Conservation (phyloP, 2,797 vertebrate species). For the Typhlichthys eigenmanni region DNA sequence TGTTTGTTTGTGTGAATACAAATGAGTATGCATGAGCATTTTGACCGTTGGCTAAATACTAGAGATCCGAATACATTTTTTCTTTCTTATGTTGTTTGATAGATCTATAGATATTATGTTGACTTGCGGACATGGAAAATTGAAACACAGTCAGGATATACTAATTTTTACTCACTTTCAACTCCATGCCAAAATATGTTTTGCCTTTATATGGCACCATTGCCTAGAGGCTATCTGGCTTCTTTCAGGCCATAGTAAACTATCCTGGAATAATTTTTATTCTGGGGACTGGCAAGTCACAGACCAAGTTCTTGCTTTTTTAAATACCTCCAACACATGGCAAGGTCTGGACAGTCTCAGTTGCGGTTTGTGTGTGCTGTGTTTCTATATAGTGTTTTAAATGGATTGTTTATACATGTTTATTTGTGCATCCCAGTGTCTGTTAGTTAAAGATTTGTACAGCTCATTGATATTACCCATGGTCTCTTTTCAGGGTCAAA, state of each 20-base stretch:
- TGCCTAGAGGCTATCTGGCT: constrained; percentile 26
- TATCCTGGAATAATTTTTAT: constrained; percentile 35
- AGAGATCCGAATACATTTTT: constrained; percentile 20
- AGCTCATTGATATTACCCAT: not conserved
- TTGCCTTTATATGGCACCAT: constrained; percentile 29
- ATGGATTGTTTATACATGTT: constrained; percentile 5
- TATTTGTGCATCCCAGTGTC: not conserved
- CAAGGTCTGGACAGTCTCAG: constrained; percentile 17
- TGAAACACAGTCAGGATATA: constrained; percentile 3
- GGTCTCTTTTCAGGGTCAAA: constrained; percentile 81
- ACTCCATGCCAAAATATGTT: constrained; percentile 12
- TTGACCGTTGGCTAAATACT: constrained; percentile 48
- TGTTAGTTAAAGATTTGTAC: not conserved
- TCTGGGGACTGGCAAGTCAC: constrained; percentile 30
- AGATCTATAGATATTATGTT: constrained; percentile 21
- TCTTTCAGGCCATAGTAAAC: constrained; percentile 32
- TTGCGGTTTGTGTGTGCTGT: constrained; percentile 5
- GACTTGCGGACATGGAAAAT: constrained; percentile 12
- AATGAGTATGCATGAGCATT: constrained; percentile 59
- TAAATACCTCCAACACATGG: constrained; percentile 37
- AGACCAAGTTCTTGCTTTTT: constrained; percentile 36
- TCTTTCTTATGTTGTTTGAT: not conserved
- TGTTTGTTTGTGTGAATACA: constrained; percentile 60
- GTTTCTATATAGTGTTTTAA: constrained; percentile 13
- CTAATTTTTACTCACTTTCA: constrained; percentile 3